Conservation (phyloP, 2,113 vertebrate genomes). For the Cryptomyrus ogoouensis region DNA sequence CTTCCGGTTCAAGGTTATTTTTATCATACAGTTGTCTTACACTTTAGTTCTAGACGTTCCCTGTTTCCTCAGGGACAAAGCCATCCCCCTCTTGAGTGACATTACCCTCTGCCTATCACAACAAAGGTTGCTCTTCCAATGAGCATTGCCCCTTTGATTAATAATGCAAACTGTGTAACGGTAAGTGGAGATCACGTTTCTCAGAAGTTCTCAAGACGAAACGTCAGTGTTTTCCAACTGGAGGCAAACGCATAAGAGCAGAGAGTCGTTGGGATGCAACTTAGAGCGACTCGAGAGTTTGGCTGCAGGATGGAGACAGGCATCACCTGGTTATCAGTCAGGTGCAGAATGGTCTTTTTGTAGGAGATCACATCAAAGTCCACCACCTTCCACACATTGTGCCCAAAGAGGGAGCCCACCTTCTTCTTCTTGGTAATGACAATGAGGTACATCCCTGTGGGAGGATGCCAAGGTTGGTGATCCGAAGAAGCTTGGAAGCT, state of each 20-base stretch:
- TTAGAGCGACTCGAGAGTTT: neutral
- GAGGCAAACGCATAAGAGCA: neutral
- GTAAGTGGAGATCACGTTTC: neutral
- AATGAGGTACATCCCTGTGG: constrained; percentile 84
- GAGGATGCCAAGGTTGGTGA: constrained; percentile 12
- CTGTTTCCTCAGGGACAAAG: neutral
- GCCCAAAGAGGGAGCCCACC: constrained; percentile 83
- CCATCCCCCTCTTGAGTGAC: neutral
- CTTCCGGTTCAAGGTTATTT: neutral
- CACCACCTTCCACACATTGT: constrained; percentile 83
- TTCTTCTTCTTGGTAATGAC: constrained; percentile 91
- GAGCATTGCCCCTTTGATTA: neutral
- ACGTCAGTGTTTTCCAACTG: neutral
- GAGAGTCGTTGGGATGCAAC: neutral
- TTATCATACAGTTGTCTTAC: neutral
- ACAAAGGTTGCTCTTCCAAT: neutral
- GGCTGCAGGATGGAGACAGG: neutral
- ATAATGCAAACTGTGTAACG: neutral
- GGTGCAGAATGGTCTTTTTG: constrained; percentile 90
- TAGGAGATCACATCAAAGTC: constrained; percentile 93
- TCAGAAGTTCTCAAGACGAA: neutral
- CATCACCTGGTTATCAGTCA: constrained; percentile 89
- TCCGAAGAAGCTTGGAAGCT: neutral
- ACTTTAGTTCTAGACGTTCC: neutral
- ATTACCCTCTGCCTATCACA: neutral